Evolutionary conservation across 2,797 vertebrate genomes (phyloP).

Genomic region (Rhynchotus rufescens): DNA sequence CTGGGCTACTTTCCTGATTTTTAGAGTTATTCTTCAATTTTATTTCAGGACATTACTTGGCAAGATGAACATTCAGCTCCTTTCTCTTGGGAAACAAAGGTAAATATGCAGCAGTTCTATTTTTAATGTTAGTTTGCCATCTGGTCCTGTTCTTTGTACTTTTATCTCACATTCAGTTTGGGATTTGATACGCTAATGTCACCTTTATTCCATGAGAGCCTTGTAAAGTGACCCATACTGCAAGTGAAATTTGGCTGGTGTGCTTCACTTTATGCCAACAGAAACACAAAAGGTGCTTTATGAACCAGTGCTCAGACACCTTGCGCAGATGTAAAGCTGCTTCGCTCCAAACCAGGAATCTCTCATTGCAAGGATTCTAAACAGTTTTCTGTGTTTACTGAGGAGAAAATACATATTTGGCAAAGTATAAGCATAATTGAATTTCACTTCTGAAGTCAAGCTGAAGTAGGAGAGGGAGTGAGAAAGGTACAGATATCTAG

Average conservation of each 20-base stretch:
- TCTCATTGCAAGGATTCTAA: neutral
- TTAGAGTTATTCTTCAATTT: slow-evolving; percentile 70
- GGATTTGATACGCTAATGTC: neutral
- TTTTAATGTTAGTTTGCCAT: neutral
- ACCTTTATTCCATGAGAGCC: neutral
- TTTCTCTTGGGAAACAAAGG: slow-evolving; percentile 98
- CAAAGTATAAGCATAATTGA: neutral
- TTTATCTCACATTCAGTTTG: neutral
- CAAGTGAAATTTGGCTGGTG: neutral
- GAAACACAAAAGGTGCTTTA: neutral
- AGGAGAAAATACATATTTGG: neutral
- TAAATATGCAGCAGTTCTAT: slow-evolving; percentile 73
- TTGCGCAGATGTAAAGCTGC: neutral
- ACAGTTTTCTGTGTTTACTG: neutral
- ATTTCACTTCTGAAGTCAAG: neutral
- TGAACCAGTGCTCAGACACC: neutral
- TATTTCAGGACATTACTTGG: slow-evolving; percentile 95
- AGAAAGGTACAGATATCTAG: neutral
- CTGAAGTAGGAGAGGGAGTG: neutral
- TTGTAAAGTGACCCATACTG: neutral
- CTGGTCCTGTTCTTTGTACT: neutral
- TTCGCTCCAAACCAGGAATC: neutral
- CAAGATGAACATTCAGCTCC: slow-evolving; percentile 98
- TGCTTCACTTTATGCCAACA: neutral
- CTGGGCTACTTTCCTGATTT: slow-evolving; percentile 3